Conservation (phyloP, 2,797 vertebrate species). For the Adelosebastes latens region DNA sequence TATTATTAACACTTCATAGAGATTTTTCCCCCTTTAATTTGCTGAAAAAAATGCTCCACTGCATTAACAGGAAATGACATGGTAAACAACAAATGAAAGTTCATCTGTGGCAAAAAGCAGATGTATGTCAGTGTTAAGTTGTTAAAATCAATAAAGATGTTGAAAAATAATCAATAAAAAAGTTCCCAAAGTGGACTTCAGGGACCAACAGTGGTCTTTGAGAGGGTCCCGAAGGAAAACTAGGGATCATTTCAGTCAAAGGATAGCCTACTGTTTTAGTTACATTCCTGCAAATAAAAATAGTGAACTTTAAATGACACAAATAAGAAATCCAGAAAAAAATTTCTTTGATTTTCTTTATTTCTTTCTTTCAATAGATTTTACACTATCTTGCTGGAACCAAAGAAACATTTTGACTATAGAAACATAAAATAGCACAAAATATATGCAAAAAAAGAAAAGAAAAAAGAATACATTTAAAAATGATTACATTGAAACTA, state of each 20-base stretch:
- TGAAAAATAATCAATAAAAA: no score
- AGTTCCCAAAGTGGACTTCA: neutral
- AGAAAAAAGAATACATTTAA: constrained; percentile 59
- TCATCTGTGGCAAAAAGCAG: neutral
- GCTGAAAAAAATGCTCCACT: constrained; percentile 12
- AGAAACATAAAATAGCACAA: constrained; percentile 83
- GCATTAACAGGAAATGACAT: constrained; percentile 49
- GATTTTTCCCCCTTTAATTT: accelerated
- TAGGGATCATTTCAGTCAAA: no score
- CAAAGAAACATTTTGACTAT: constrained; percentile 83
- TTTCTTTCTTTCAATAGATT: constrained; percentile 82
- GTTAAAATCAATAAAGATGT: no score
- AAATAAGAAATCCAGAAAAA: neutral
- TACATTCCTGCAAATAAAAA: neutral
- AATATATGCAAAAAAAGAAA: constrained; percentile 74
- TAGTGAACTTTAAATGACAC: neutral
- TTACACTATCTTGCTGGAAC: constrained; percentile 81
- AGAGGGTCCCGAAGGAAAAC: no score
- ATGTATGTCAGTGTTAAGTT: neutral
- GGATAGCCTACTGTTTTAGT: no score
- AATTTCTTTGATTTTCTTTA: constrained; percentile 74
- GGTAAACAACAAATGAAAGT: constrained; percentile 36
- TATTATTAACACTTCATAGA: constrained; percentile 33
- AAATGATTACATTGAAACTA: constrained; percentile 76
- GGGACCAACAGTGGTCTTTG: neutral